phyloP scores from a whole-genome alignment of 2,888 invertebrate genomes.

The Altica lythri region DNA sequence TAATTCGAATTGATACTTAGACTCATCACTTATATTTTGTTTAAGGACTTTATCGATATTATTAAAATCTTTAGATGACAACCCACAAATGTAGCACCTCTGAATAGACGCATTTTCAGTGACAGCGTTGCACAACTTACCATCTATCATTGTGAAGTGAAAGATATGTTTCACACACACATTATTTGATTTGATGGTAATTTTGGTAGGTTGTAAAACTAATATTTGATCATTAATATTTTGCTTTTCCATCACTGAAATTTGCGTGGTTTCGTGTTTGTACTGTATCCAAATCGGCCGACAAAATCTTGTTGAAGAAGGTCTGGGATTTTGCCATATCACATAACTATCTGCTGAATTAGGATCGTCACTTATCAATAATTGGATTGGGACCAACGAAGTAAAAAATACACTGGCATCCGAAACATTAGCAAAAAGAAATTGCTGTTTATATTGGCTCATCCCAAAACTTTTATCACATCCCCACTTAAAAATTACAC shows the following conservation, averaged over 20 bases:
- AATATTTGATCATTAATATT: background rate
- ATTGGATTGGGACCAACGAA: constrained; percentile 2
- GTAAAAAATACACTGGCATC: constrained; percentile 2
- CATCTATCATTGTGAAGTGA: constrained; percentile 21
- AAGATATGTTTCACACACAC: background rate
- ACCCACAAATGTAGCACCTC: constrained; percentile 16
- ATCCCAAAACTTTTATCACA: background rate
- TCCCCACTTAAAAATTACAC: background rate
- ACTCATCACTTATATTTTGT: too few relatives aligned
- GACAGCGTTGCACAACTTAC: constrained; percentile 15
- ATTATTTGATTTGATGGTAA: background rate
- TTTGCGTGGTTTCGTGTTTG: background rate
- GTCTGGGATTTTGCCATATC: background rate
- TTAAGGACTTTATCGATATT: constrained; percentile 7
- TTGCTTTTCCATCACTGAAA: background rate
- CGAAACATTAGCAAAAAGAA: background rate
- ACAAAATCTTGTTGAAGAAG: background rate
- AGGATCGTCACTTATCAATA: background rate
- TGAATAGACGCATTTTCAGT: constrained; percentile 10
- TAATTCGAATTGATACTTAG: constrained; percentile 12
- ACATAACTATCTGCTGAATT: background rate
- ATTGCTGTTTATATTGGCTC: background rate
- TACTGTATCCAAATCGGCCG: background rate
- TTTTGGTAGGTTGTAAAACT: background rate
- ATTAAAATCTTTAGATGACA: constrained; percentile 22